Evolutionary conservation across 53 echinoderm and acorn worm species (phyloP), one percentile per base, ranked within the genome.

Genomic region (Echinarachnius parma): DNA sequence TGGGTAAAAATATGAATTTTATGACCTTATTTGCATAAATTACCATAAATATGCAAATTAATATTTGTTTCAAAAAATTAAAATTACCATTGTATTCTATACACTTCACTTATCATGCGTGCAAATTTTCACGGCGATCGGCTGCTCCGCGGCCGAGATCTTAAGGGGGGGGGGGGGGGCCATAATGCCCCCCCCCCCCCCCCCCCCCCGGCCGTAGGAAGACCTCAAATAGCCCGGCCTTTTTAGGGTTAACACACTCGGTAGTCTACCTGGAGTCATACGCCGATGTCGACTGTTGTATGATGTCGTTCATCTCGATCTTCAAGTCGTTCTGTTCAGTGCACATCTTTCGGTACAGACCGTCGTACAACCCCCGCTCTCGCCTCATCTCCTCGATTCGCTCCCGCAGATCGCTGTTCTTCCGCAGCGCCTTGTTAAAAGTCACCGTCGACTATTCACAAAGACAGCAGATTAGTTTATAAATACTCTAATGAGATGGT

Each of bases 321-420:
- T 89, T 93, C 22, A 89, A 48, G 26, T 93, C 84, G 28, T 78
- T 76, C 50, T 89, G 93, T 48, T 93, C 93, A 27, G 72, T 78
- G 67, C 82, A 86, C 74, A 89, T 75, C 31, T 78, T 83, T 22
- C 76, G 60, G 58, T 89, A 89, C 20, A 93, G 57, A 26, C 77
- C 77, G 58, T 93, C 76, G 78, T 89, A 93, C 26, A 89, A 68
- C 26, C 83, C 63, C 53, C 93, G 76, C 77, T 93, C 93, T 30
- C 81, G 78, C 18, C 86, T 78, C 26, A 93, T 75, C 42, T 86
- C 89, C 14, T 93, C 89, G 35, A 89, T 93, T 39, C 77, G 60
- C 16, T 86, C 66, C 10, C 93, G 48, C 16, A 86, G 60, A 30
- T 93, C 93, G 18, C 60, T 64, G 71, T 93, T 93, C 33, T 83